These are phyloP conservation scores for Pterocles burchelli DNA, from an alignment of 2,113 vertebrate species.

Conservation along the genomic window DNA sequence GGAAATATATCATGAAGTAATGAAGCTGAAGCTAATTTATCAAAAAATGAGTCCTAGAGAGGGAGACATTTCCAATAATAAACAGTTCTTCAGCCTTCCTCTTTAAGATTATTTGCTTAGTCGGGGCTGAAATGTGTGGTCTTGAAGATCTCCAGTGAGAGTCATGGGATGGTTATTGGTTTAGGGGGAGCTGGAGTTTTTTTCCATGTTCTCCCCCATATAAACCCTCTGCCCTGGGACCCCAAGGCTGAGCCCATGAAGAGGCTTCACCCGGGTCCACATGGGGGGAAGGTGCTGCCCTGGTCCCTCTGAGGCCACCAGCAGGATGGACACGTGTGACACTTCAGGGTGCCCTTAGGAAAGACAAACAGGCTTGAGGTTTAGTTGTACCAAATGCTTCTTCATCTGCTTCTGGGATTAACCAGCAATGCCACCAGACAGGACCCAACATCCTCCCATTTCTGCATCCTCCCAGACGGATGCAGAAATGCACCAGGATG, in stretches of 20 bases:
- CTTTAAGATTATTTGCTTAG: slow-evolving; percentile 76
- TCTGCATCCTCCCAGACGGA: background rate
- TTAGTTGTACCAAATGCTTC: background rate
- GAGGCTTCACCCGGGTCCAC: background rate
- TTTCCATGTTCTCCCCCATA: background rate
- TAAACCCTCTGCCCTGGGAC: background rate
- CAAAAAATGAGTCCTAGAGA: slow-evolving; percentile 74
- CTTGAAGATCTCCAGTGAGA: slow-evolving; percentile 16
- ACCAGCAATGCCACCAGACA: background rate
- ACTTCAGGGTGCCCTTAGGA: background rate
- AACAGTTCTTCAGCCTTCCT: slow-evolving; percentile 78
- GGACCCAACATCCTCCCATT: background rate
- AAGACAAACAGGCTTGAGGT: background rate
- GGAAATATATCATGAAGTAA: slow-evolving; percentile 82
- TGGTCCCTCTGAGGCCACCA: background rate
- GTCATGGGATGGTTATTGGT: background rate
- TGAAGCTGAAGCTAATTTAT: slow-evolving; percentile 82
- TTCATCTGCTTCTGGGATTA: background rate
- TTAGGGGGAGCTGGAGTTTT: background rate
- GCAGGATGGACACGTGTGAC: background rate
- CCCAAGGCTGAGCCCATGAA: background rate
- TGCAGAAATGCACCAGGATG: background rate
- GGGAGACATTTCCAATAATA: slow-evolving; percentile 79
- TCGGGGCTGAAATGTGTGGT: slow-evolving; percentile 65
- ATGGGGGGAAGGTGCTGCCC: background rate